Evolutionary conservation across 2,797 vertebrate genomes (phyloP).

Genomic region (Sylvilagus floridanus): DNA sequence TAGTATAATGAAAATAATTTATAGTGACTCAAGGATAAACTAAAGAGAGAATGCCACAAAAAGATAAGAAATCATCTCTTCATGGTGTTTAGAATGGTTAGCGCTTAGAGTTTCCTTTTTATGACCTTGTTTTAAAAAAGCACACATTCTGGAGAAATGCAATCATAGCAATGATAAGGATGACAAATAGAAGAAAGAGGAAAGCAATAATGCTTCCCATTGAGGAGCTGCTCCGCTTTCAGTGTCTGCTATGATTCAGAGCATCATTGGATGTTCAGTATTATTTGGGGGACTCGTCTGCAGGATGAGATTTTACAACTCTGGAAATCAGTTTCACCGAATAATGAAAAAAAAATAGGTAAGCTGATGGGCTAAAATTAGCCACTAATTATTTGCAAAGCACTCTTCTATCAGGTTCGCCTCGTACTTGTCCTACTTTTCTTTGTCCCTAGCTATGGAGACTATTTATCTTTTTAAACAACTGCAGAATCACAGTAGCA

Average conservation of each 20-base stretch:
- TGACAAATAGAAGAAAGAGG: neutral
- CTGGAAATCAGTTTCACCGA: conserved; percentile 59
- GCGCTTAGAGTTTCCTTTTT: neutral
- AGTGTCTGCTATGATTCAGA: neutral
- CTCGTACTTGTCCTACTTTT: conserved; percentile 74
- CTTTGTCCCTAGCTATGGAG: conserved; percentile 52
- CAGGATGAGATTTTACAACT: conserved; percentile 58
- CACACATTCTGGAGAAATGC: neutral
- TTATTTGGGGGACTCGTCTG: conserved; percentile 44
- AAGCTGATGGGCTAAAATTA: conserved; percentile 80
- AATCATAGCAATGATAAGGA: neutral
- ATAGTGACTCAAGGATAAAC: neutral
- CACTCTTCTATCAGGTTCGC: conserved; percentile 46
- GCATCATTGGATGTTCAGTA: neutral
- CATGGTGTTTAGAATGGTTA: neutral
- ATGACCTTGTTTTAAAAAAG: neutral
- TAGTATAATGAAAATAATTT: neutral
- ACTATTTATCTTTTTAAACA: conserved; percentile 73
- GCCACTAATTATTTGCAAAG: conserved; percentile 74
- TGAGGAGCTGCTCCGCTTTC: neutral
- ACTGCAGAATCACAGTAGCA: conserved; percentile 6
- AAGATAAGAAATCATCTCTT: neutral
- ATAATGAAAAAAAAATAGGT: conserved; percentile 70
- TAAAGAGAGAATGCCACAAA: neutral
- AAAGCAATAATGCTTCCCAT: neutral